Conservation (phyloP, 2,797 vertebrate genomes). For the Micropoecilia bifurca region DNA sequence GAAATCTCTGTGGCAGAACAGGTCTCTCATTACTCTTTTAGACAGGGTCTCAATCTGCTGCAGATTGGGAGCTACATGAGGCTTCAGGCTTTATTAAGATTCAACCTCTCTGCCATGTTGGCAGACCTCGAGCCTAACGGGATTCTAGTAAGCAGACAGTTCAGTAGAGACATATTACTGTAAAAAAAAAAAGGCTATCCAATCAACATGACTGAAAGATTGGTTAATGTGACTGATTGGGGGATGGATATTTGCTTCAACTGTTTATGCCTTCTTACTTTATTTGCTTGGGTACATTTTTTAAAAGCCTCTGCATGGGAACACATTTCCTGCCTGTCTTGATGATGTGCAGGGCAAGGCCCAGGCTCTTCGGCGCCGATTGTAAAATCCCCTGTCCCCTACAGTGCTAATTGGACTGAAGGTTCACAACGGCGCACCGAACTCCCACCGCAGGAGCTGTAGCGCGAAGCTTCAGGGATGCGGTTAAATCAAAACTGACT, state of each 20-base stretch:
- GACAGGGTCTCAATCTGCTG: slow-evolving; percentile 60
- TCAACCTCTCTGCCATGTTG: slow-evolving; percentile 53
- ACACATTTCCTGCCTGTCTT: slow-evolving; percentile 2
- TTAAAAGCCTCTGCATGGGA: slow-evolving; percentile 24
- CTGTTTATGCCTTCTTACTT: slow-evolving; percentile 2
- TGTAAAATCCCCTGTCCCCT: slow-evolving; percentile 55
- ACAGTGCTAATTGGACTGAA: slow-evolving; percentile 74
- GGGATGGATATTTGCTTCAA: not conserved
- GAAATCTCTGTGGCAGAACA: slow-evolving; percentile 70
- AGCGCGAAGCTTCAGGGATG: slow-evolving; percentile 61
- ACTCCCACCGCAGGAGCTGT: slow-evolving; percentile 58
- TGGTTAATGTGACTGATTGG: slow-evolving; percentile 26
- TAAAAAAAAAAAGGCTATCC: not conserved
- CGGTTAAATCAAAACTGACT: slow-evolving; percentile 79
- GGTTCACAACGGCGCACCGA: slow-evolving; percentile 52
- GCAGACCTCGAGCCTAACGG: slow-evolving; percentile 50
- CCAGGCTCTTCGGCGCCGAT: slow-evolving; percentile 29
- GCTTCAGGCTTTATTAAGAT: slow-evolving; percentile 69
- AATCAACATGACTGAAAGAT: slow-evolving; percentile 22
- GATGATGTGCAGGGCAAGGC: slow-evolving; percentile 1
- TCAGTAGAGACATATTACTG: slow-evolving; percentile 28
- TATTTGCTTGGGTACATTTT: not conserved
- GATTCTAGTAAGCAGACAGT: slow-evolving; percentile 54
- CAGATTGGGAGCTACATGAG: slow-evolving; percentile 69
- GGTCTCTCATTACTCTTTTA: slow-evolving; percentile 67